Evolutionary conservation across 1,140 invertebrate genomes (phyloP).

Genomic region (Ctenoplectra terminalis): DNA sequence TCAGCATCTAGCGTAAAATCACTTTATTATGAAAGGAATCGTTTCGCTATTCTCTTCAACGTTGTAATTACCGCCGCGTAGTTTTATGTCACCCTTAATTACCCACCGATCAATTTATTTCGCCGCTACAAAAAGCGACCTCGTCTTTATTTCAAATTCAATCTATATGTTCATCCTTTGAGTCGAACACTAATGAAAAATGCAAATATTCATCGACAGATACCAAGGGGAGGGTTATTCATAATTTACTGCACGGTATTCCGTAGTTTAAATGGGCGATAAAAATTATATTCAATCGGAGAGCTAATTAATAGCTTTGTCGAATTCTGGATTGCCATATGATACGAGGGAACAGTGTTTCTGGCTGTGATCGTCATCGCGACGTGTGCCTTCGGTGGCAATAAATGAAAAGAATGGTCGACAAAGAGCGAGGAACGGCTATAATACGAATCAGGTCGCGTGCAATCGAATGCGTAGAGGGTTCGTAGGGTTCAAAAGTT

Average conservation of each 20-base stretch:
- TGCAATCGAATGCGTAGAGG: background rate
- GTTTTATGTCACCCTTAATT: too few relatives aligned
- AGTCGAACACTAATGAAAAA: background rate
- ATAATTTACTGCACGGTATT: constrained; percentile 1
- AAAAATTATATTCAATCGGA: constrained; percentile 27
- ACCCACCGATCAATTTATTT: too few relatives aligned
- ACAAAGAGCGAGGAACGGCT: background rate
- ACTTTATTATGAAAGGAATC: too few relatives aligned
- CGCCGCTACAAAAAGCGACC: too few relatives aligned
- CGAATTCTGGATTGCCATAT: constrained; percentile 17
- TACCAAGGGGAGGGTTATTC: background rate
- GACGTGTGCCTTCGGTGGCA: too few relatives aligned
- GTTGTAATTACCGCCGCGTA: too few relatives aligned
- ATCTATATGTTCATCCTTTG: background rate
- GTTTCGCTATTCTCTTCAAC: too few relatives aligned
- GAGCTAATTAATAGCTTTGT: constrained; percentile 22
- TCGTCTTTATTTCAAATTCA: background rate
- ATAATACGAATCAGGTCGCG: background rate
- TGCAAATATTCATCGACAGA: constrained; percentile 3
- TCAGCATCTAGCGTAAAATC: too few relatives aligned
- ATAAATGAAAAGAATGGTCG: background rate
- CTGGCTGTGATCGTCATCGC: too few relatives aligned
- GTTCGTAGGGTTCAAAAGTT: constrained; percentile 10
- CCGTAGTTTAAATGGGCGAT: constrained; percentile 18
- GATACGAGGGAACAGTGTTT: background rate